A percentile compares a stretch with the other conserved stretches of the same genome.
phyloP scores from a whole-genome alignment of 2,797 vertebrate species.

The Cyclura pinguis region DNA sequence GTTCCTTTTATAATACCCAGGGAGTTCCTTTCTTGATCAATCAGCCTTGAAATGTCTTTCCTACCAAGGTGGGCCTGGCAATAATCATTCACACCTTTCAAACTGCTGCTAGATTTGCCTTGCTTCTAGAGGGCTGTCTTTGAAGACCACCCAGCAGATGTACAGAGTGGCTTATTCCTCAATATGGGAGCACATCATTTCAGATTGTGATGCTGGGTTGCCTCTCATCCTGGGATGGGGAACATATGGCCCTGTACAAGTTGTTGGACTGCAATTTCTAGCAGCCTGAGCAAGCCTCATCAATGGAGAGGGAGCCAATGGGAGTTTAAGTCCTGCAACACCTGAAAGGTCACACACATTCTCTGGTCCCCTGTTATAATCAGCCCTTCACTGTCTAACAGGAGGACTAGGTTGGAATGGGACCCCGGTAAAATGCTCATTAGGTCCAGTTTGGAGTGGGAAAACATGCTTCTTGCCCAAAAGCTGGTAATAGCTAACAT shows the following conservation, averaged over 20 bases:
- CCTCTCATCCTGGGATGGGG: background rate
- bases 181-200: background rate
- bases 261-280: no score
- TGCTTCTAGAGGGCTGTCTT: background rate
- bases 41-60: background rate
- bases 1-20: background rate
- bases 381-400: background rate
- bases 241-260: no score
- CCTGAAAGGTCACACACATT: background rate
- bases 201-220: background rate
- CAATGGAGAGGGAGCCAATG: background rate
- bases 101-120: background rate
- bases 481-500: background rate
- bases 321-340: background rate
- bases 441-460: no score
- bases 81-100: conserved; percentile 10
- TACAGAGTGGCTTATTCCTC: background rate
- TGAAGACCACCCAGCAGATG: background rate
- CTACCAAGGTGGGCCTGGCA: background rate
- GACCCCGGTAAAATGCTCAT: no score
- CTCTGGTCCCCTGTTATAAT: background rate
- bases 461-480: no score
- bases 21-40: background rate
- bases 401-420: background rate
- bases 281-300: no score